Evolutionary conservation across 2,797 vertebrate species (phyloP).

Genomic region (Acropternis orthonyx): DNA sequence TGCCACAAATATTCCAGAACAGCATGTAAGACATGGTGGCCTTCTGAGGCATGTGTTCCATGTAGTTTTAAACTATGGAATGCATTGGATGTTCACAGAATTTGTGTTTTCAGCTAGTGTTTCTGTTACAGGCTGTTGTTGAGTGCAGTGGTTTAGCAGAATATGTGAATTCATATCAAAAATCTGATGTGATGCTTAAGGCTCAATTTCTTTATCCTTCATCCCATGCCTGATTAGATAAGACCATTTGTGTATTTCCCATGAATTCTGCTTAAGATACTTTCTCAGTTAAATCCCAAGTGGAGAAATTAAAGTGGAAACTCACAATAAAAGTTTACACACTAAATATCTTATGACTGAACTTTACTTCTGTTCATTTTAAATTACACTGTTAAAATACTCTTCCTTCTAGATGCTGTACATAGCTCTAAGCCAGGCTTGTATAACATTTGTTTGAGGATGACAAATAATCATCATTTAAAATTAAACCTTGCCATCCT

Average conservation of each 20-base stretch:
- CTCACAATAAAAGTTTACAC: not conserved
- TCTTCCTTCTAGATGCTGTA: not conserved
- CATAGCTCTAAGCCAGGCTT: not conserved
- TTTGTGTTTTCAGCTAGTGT: not conserved
- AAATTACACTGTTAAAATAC: not conserved
- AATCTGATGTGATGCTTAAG: not conserved
- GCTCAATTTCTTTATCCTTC: conserved; percentile 8
- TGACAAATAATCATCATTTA: not conserved
- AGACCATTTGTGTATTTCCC: not conserved
- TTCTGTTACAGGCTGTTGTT: not conserved
- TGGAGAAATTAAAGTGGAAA: not conserved
- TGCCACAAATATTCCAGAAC: not conserved
- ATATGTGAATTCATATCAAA: not conserved
- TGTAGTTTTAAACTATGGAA: not conserved
- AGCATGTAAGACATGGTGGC: not conserved
- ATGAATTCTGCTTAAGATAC: not conserved
- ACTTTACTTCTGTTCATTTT: not conserved
- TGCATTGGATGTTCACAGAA: not conserved
- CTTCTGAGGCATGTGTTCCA: not conserved
- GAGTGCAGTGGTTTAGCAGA: not conserved
- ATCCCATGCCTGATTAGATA: not conserved
- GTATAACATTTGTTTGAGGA: not conserved
- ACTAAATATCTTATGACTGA: not conserved
- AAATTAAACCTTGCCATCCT: not conserved
- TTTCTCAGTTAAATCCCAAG: not conserved